A percentile compares a stretch with the other conserved stretches of the same genome.
These are phyloP conservation scores for Bubo blakistoni DNA, from an alignment of 2,113 vertebrate genomes.

Conservation along the genomic window DNA sequence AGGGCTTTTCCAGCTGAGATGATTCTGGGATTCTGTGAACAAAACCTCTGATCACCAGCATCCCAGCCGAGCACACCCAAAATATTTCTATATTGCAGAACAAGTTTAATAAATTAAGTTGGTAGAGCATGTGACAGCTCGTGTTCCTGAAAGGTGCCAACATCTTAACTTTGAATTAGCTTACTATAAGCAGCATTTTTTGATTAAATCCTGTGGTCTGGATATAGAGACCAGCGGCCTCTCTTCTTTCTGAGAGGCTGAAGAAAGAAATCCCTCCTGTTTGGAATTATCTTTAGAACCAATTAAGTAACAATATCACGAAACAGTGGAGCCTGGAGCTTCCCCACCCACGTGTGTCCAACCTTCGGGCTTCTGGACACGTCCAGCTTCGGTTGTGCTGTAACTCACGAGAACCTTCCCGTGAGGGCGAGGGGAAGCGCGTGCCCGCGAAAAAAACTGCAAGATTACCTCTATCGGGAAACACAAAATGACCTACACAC, in stretches of 20 bases:
- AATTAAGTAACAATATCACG: neutral
- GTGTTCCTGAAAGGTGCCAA: neutral
- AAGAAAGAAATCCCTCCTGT: neutral
- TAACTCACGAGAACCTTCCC: neutral
- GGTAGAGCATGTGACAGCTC: rapidly evolving
- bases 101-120: rapidly evolving
- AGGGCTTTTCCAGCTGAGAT: no score
- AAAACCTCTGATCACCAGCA: no score
- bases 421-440: neutral
- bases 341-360: neutral
- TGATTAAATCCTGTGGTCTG: neutral
- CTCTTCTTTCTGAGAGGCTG: neutral
- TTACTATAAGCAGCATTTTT: neutral
- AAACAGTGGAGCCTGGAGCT: neutral
- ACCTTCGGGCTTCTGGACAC: no score
- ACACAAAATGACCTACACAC: neutral
- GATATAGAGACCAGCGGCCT: neutral
- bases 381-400: neutral
- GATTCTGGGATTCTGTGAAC: no score
- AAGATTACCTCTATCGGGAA: no score
- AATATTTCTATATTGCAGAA: neutral
- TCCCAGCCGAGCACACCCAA: no score
- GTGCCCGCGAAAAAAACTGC: neutral
- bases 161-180: neutral
- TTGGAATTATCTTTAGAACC: neutral